phyloP scores from a whole-genome alignment of 1,140 invertebrate species.

The Papilio polyxenes region DNA sequence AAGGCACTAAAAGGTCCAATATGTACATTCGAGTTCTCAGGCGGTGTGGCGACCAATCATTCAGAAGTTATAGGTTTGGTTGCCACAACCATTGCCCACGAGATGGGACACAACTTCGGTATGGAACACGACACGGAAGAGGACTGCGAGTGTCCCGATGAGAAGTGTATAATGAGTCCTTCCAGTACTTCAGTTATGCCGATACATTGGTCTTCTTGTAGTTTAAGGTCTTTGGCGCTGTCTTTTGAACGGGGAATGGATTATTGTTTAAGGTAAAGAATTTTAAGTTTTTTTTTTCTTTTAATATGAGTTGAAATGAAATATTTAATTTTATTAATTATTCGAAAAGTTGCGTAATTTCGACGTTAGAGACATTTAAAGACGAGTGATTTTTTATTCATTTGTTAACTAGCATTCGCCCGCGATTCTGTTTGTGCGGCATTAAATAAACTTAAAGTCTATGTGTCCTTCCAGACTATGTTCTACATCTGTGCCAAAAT shows the following conservation, averaged over 20 bases:
- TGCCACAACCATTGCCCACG: conserved; percentile 98
- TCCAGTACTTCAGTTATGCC: conserved; percentile 93
- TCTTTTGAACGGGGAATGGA: conserved; percentile 98
- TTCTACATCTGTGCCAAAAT: too few relatives aligned
- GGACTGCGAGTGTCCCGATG: conserved; percentile 90
- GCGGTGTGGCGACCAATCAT: conserved; percentile 97
- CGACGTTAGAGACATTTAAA: too few relatives aligned
- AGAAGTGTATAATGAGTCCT: conserved; percentile 97
- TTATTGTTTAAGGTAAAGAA: conserved; percentile 94
- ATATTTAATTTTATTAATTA: too few relatives aligned
- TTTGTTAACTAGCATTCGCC: too few relatives aligned
- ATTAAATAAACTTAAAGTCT: too few relatives aligned
- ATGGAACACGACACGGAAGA: conserved; percentile 97
- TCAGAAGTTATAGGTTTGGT: conserved; percentile 93
- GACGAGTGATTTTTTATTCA: too few relatives aligned
- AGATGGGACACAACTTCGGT: conserved; percentile 99
- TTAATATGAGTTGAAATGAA: too few relatives aligned
- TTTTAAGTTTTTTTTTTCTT: too few relatives aligned
- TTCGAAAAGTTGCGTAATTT: too few relatives aligned
- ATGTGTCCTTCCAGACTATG: too few relatives aligned
- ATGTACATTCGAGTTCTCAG: conserved; percentile 98
- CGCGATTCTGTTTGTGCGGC: too few relatives aligned
- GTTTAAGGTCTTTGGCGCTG: conserved; percentile 91
- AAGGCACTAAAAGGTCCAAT: conserved; percentile 99
- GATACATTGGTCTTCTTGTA: conserved; percentile 94